Evolutionary conservation across 2,797 vertebrate species (phyloP).

Genomic region (Sphenopsis melanotis): DNA sequence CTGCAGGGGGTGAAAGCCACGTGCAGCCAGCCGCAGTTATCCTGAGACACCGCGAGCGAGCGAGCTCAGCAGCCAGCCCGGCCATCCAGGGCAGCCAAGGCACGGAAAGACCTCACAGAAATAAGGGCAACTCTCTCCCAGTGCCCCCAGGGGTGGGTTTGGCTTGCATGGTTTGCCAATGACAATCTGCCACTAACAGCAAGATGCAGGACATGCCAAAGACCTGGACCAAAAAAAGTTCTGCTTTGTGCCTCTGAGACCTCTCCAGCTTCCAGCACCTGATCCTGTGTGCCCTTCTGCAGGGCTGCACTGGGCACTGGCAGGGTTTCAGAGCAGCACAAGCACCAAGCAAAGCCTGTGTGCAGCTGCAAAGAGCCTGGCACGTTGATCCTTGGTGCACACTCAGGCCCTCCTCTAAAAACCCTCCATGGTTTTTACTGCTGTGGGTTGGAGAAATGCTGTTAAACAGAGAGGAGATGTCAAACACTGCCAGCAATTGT

Average conservation of each 20-base stretch:
- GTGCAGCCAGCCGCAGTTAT: not conserved
- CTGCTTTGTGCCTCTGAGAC: not conserved
- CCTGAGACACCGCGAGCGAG: not conserved
- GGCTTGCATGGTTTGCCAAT: not conserved
- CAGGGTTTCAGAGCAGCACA: not conserved
- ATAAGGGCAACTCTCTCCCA: not conserved
- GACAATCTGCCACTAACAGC: not conserved
- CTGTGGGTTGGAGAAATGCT: not conserved
- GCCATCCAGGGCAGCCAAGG: not conserved
- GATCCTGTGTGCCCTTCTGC: not conserved
- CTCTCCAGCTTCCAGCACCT: not conserved
- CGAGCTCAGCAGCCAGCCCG: not conserved
- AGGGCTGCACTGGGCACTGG: not conserved
- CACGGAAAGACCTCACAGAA: not conserved
- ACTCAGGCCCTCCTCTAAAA: not conserved
- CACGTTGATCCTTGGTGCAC: not conserved
- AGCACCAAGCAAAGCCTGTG: not conserved
- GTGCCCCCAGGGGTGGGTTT: not conserved
- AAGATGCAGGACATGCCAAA: not conserved
- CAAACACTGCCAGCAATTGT: not conserved
- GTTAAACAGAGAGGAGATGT: not conserved
- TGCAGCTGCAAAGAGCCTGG: not conserved
- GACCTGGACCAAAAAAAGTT: not conserved
- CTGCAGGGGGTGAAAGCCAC: not conserved
- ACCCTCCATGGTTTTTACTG: not conserved